Evolutionary conservation across 2,797 vertebrate species (phyloP), one percentile per base, ranked within the genome.

Genomic region (Hafferia zeledoni): DNA sequence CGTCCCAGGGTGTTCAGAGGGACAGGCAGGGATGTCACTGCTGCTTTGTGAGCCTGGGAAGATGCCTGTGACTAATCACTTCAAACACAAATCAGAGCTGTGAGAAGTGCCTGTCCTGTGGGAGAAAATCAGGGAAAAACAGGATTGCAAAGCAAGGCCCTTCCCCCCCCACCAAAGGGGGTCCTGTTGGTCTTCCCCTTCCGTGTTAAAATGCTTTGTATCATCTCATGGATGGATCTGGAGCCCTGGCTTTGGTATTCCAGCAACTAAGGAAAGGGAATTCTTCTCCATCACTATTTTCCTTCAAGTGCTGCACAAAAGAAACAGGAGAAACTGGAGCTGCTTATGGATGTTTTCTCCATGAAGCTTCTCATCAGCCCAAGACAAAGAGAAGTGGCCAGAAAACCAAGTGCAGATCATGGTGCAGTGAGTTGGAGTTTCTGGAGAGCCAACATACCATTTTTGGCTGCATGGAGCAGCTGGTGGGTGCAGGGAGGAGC

Each of bases 61-160:
- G 74, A 16, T 9, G 79, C 90, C 82, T 95, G 80, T 27, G 91
- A 71, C 87, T 35, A 49, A 78, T 72, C 56, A 27, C 87, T 80
- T 75, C 72, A 44, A 61, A 81, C 60, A 65, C 79, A 78, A 68
- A 87, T 57, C 64, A 20, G 80, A 47, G 76, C 92, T n/a, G 2
- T 31, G 4, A 12, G 43, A 68, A 76, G 65, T 4, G n/a, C 41
- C 69, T 0, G 0, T 78, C 46, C 55, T 44, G 30, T 2, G 4
- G 37, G 76, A 41, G 55, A 46, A 53, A 79, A 65, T 13, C 13
- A 1, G 13, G 13, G 60, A 46, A 11, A 47, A 83, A 61, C 20
- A 31, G 74, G 19, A 17, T 5, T 69, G 77, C 50, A 71, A 52
- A 78, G 76, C 35, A 17, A 37, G 35, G 64, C 31, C 37, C 41